These are phyloP conservation scores for Andricus grossulariae DNA, from an alignment of 1,140 invertebrate genomes.

Conservation along the genomic window DNA sequence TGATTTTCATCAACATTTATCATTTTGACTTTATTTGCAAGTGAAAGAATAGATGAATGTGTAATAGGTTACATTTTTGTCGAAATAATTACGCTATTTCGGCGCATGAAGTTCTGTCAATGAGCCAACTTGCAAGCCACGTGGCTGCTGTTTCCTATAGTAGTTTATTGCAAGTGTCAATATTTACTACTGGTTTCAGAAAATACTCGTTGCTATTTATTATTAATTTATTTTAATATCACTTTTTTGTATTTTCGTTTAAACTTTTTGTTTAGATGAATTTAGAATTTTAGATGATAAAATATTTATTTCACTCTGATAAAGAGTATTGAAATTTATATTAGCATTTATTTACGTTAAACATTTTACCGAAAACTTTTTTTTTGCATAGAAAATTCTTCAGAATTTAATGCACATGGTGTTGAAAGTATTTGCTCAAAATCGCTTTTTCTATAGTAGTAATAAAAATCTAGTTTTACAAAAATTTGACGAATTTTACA, in stretches of 20 bases:
- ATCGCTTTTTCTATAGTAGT: too few species aligned
- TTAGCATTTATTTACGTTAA: too few species aligned
- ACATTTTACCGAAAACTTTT: background rate
- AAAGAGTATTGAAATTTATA: too few species aligned
- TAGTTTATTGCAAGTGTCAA: constrained; percentile 1
- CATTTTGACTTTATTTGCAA: too few species aligned
- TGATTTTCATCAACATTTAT: too few species aligned
- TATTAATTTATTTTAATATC: background rate
- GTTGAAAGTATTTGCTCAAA: too few species aligned
- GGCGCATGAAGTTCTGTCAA: background rate
- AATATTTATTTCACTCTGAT: too few species aligned
- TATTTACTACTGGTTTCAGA: background rate
- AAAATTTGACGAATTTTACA: too few species aligned
- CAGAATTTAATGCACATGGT: too few species aligned
- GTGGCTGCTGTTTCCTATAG: background rate
- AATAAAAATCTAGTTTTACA: too few species aligned
- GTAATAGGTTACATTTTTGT: background rate
- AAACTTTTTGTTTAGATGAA: background rate
- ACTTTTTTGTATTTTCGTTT: background rate
- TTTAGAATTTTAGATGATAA: background rate
- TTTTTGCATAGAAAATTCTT: too few species aligned
- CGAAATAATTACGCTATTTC: background rate
- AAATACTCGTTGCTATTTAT: background rate
- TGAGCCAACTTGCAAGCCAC: background rate
- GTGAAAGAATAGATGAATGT: background rate